These are phyloP conservation scores for Tipula confusa DNA, from an alignment of 2,888 invertebrate species.

Conservation along the genomic window DNA sequence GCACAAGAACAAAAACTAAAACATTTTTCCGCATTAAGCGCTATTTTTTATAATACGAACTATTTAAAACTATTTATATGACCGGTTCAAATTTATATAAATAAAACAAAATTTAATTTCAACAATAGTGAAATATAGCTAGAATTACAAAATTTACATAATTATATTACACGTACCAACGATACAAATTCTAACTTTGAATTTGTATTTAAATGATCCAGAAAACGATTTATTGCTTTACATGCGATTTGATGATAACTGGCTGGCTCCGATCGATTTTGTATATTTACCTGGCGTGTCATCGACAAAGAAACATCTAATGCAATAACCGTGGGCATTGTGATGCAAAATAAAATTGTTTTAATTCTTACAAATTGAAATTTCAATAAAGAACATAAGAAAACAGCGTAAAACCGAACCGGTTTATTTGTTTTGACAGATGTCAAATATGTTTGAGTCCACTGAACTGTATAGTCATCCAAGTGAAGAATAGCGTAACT, in stretches of 20 bases:
- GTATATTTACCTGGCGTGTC: slow-evolving; percentile 40
- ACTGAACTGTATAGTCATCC: not conserved
- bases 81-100: not conserved
- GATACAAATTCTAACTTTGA: slow-evolving; percentile 43
- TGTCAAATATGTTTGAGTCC: not conserved
- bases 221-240: slow-evolving; percentile 45
- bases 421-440: not conserved
- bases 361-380: not conserved
- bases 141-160: not conserved
- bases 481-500: not conserved
- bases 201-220: slow-evolving; percentile 44
- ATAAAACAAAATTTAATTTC: not conserved
- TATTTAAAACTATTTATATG: not conserved
- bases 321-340: slow-evolving; percentile 50
- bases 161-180: slow-evolving; percentile 26
- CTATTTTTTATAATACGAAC: not conserved
- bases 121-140: not conserved
- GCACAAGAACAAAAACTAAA: not conserved
- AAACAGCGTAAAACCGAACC: not conserved
- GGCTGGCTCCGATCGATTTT: slow-evolving; percentile 40
- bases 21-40: not conserved
- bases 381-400: not conserved
- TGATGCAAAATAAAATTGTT: not conserved
- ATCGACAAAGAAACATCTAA: slow-evolving; percentile 49
- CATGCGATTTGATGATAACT: slow-evolving; percentile 47